These are phyloP conservation scores for Pantherophis vulpinus DNA, from an alignment of 2,797 vertebrate species.

Conservation along the genomic window DNA sequence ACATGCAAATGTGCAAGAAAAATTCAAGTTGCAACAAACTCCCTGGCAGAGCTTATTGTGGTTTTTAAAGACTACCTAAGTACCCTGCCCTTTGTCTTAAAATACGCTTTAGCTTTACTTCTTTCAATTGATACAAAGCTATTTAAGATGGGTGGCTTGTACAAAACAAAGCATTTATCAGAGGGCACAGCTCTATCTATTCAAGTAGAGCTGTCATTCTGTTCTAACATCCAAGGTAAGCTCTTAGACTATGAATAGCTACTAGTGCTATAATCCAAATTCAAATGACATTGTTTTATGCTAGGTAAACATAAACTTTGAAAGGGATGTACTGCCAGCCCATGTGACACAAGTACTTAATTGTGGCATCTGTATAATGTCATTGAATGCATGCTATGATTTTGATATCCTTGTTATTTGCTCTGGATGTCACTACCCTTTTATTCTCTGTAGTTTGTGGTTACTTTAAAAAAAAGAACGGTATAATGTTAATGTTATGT, in stretches of 20 bases:
- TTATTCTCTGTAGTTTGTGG: background rate
- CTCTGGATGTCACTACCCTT: background rate
- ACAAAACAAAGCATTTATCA: conserved; percentile 5
- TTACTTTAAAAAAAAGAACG: background rate
- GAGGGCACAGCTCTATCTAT: background rate
- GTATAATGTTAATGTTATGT: background rate
- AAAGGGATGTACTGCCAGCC: background rate
- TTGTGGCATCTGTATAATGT: background rate
- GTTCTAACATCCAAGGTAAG: background rate
- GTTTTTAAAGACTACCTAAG: background rate
- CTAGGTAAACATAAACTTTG: background rate
- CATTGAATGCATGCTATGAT: background rate
- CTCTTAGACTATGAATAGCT: background rate
- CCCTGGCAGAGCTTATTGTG: background rate
- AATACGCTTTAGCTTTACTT: background rate
- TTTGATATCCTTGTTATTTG: background rate
- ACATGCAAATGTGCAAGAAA: background rate
- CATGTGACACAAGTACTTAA: background rate
- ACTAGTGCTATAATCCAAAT: background rate
- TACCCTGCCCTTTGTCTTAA: background rate
- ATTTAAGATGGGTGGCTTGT: conserved; percentile 11
- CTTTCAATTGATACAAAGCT: background rate
- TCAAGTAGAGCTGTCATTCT: background rate
- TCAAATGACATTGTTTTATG: background rate
- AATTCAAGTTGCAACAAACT: background rate